Conservation (phyloP, 2,797 vertebrate genomes). For the Manis pentadactyla region DNA sequence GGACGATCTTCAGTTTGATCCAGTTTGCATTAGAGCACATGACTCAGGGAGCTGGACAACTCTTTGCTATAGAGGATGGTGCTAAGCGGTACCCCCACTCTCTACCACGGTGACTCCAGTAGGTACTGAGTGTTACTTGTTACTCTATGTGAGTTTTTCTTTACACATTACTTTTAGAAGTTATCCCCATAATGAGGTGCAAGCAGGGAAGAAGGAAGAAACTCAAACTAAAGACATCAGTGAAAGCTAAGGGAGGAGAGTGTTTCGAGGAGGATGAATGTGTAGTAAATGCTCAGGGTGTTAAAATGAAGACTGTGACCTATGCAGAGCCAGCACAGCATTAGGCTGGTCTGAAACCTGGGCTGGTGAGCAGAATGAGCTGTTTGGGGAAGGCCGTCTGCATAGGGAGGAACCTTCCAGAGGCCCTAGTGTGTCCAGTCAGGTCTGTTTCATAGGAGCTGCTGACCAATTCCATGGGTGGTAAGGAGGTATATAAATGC, state of each 20-base stretch:
- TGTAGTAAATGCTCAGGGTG: background rate
- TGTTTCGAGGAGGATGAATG: background rate
- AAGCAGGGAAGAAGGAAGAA: background rate
- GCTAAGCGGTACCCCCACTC: background rate
- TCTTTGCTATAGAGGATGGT: background rate
- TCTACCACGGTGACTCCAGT: background rate
- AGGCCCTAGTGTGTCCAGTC: background rate
- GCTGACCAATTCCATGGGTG: background rate
- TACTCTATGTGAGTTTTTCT: background rate
- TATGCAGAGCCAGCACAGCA: background rate
- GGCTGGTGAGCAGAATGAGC: background rate
- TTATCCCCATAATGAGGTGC: background rate
- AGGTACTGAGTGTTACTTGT: background rate
- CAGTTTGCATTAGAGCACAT: background rate
- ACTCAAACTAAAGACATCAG: background rate
- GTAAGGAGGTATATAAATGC: background rate
- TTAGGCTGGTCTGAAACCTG: background rate
- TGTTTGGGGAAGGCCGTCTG: background rate
- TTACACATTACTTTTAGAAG: background rate
- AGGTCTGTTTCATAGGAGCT: background rate
- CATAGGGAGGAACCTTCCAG: background rate
- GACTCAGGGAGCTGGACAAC: background rate
- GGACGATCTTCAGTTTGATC: background rate
- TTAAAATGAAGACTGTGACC: background rate
- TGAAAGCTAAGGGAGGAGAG: background rate